Conservation (phyloP, 2,888 invertebrate genomes). For the Drepanosiphum platanoidis region DNA sequence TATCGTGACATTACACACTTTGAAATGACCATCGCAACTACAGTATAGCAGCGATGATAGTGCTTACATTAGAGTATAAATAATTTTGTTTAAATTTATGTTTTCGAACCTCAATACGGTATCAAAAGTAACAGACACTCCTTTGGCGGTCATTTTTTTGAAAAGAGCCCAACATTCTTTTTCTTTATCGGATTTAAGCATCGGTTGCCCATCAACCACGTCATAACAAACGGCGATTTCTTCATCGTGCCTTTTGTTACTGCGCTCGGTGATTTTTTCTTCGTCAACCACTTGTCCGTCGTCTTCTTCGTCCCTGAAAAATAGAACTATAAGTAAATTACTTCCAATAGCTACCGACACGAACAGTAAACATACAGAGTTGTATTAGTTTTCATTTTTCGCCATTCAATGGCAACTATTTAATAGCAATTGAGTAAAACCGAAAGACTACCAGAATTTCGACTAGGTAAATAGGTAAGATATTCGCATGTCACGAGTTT, state of each 20-base stretch:
- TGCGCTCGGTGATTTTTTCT: not conserved
- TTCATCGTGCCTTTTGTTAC: not conserved
- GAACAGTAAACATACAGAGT: conserved; percentile 1
- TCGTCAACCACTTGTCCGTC: conserved; percentile 14
- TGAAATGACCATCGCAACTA: not conserved
- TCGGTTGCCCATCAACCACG: conserved; percentile 48
- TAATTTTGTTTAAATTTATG: not conserved
- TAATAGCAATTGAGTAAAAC: not conserved
- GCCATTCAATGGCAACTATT: not conserved
- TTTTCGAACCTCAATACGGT: conserved; percentile 71
- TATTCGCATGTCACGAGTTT: not conserved
- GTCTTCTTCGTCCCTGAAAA: conserved; percentile 37
- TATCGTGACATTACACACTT: not conserved
- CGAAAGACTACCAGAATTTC: not conserved
- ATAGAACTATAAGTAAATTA: not conserved
- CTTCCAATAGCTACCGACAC: too few relatives aligned
- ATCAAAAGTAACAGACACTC: conserved; percentile 75
- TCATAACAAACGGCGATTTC: conserved; percentile 13
- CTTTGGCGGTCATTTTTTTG: conserved; percentile 76
- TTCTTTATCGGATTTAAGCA: conserved; percentile 71
- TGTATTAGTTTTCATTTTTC: conserved; percentile 10
- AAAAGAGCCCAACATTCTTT: conserved; percentile 77
- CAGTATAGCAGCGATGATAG: not conserved
- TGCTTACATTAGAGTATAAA: not conserved
- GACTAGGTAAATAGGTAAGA: not conserved